A percentile compares a stretch with the other conserved stretches of the same genome.
Evolutionary conservation across 2,888 invertebrate species (phyloP).

Genomic region (Ormyrus labotus): DNA sequence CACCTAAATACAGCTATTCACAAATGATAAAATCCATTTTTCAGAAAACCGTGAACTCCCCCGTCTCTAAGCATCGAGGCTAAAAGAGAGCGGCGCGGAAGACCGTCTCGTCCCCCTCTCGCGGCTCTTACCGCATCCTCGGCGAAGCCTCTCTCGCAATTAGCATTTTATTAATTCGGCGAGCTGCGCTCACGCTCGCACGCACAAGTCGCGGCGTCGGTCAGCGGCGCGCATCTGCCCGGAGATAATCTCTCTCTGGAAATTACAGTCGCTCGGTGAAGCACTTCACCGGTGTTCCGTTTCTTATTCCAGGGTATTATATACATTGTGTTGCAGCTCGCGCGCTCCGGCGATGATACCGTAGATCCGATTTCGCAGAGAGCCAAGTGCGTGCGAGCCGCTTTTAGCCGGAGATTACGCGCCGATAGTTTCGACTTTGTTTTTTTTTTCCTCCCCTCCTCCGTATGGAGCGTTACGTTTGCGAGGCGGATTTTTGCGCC

Average conservation of each 20-base stretch:
- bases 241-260: conserved; percentile 50
- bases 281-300: conserved; percentile 48
- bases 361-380: background rate
- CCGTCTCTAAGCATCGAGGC: too few relatives aligned
- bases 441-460: background rate
- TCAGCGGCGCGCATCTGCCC: conserved; percentile 57
- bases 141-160: conserved; percentile 1
- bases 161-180: conserved; percentile 57
- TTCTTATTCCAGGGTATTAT: conserved; percentile 30
- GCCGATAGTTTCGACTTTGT: background rate
- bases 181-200: background rate
- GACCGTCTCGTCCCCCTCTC: too few relatives aligned
- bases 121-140: too few relatives aligned
- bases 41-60: too few relatives aligned
- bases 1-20: too few relatives aligned
- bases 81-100: too few relatives aligned
- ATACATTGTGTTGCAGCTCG: background rate
- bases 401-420: background rate
- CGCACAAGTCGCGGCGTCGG: conserved; percentile 55
- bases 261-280: conserved; percentile 56
- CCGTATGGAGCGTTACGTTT: background rate
- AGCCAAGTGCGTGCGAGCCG: background rate
- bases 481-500: background rate
- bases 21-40: too few relatives aligned
- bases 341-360: conserved; percentile 29